Evolutionary conservation across 92 coral and sea anemone species (phyloP), one percentile per base, ranked within the genome.

Genomic region (Montipora capitata): DNA sequence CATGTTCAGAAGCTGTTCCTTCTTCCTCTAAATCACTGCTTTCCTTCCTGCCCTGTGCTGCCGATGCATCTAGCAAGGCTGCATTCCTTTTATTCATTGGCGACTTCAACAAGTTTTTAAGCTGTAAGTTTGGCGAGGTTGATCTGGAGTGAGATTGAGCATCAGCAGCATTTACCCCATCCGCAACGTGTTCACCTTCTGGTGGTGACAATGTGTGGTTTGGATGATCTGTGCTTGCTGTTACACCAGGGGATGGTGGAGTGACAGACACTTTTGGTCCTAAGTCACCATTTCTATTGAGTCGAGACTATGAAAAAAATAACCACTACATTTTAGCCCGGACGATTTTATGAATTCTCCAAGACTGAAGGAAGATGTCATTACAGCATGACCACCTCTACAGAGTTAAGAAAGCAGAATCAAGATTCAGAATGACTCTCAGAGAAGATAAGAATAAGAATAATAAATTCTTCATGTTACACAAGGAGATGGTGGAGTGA

Each of bases 1-100:
- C 85, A 51, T 57, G 69, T 51, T 95, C 98, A 52, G 98, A 95
- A 14, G 92, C 95, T 7, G 96, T 87, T 9, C 96, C 98, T 81
- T 95, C 98, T 67, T 95, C 98, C 2, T 84, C 93, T 75, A 91
- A 57, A 16, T 93, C 98, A 82, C 96, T 93, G 73, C 98, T 95
- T 17, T 88, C 96, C 58, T 91, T 94, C 39, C 65, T 85, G 12
- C 59, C 81, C 68, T 67, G 43, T 66, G 59, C 18, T 10, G 59
- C 16, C 12, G 81, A 38, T 40, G 40, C 9, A 13, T 73, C 65
- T 42, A 63, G 38, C 18, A 17, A 38, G 0, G 57, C 62, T n/a
- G 39, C 68, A 43, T 67, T 91, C 40, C 86, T 92, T 83, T 76
- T 93, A 5, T 68, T 51, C 74, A 39, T 85, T 78, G 94, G 79